Percentiles rank a stretch among this genome's conserved stretches.
These are phyloP conservation scores for Acyrthosiphon pisum DNA, from an alignment of 1,140 invertebrate genomes.

Conservation along the genomic window DNA sequence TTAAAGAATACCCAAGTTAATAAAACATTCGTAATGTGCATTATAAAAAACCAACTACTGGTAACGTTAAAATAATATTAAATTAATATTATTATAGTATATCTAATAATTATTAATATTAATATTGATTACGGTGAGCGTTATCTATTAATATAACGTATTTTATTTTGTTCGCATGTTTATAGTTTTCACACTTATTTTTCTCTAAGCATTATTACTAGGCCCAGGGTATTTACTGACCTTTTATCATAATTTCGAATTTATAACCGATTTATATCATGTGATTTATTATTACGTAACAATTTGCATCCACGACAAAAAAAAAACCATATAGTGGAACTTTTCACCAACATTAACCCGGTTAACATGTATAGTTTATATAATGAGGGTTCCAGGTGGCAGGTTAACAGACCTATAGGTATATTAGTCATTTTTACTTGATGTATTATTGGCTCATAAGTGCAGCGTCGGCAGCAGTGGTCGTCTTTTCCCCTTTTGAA, in stretches of 20 bases:
- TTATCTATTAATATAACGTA: not conserved
- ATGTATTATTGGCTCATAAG: not conserved
- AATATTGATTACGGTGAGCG: not conserved
- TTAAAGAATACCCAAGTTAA: not conserved
- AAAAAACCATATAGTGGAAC: not conserved
- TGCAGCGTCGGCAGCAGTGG: not conserved
- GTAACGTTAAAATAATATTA: not conserved
- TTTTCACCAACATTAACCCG: not conserved
- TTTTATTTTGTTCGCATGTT: not conserved
- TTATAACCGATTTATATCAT: not conserved
- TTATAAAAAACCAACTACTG: not conserved
- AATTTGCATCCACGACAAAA: not conserved
- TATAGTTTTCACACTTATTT: not conserved
- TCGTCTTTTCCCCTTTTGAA: not conserved
- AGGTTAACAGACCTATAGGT: too few relatives aligned
- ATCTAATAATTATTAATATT: not conserved
- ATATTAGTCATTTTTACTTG: too few relatives aligned
- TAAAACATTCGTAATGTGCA: not conserved
- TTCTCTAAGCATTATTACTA: not conserved
- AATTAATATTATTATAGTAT: not conserved
- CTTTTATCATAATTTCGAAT: not conserved
- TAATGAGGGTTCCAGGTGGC: too few relatives aligned
- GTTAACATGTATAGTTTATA: not conserved
- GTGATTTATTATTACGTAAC: not conserved
- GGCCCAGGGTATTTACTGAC: not conserved